A percentile compares a stretch with the other conserved stretches of the same genome.
phyloP scores from a whole-genome alignment of 1,140 invertebrate genomes.

The Drosophila lowei region DNA sequence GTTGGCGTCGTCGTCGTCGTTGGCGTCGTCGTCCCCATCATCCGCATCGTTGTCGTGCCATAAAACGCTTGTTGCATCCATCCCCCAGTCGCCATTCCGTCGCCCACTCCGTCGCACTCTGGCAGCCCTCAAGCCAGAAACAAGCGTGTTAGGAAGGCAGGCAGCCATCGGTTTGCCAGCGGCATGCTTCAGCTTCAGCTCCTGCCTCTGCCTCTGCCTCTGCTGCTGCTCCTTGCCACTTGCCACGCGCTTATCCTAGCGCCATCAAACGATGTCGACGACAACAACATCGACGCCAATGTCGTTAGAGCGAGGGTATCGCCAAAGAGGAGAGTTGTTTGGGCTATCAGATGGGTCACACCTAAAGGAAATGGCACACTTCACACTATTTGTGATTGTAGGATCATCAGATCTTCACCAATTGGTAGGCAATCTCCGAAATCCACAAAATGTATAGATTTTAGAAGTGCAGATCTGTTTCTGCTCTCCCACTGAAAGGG shows the following conservation, averaged over 20 bases:
- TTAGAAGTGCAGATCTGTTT: too few species aligned
- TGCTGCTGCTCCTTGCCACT: constrained; percentile 48
- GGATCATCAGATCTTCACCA: too few species aligned
- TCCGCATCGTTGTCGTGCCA: constrained; percentile 50
- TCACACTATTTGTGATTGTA: too few species aligned
- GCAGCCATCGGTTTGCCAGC: constrained; percentile 64
- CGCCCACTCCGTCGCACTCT: not conserved
- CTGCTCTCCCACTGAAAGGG: not conserved
- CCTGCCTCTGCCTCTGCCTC: constrained; percentile 6
- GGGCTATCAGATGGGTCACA: not conserved
- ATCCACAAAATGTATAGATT: too few species aligned
- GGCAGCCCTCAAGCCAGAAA: not conserved
- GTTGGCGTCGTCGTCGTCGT: constrained; percentile 20
- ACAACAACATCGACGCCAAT: constrained; percentile 46
- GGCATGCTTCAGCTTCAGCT: constrained; percentile 55
- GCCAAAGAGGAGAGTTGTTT: not conserved
- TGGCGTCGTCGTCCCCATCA: constrained; percentile 19
- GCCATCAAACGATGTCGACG: constrained; percentile 74
- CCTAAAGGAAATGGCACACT: not conserved
- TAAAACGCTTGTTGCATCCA: constrained; percentile 74
- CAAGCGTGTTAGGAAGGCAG: constrained; percentile 44
- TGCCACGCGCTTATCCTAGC: constrained; percentile 72
- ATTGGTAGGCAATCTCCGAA: too few species aligned
- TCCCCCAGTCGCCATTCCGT: constrained; percentile 18
- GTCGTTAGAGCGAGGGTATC: constrained; percentile 38